phyloP scores from a whole-genome alignment of 2,797 vertebrate genomes.

The Onychomys leucogaster region DNA sequence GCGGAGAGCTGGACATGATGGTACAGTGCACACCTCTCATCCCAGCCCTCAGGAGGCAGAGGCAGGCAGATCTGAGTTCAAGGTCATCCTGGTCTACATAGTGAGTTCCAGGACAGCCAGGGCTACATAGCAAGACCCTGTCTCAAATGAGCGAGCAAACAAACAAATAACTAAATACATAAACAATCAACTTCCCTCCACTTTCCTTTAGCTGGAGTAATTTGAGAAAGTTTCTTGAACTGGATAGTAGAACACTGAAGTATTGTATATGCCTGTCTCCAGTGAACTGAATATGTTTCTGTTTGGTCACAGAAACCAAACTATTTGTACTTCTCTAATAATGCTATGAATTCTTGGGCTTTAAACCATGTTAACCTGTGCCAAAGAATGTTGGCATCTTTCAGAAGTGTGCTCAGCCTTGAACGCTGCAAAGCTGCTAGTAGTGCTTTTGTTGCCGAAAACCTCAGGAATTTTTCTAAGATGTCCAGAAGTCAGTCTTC shows the following conservation, averaged over 20 bases:
- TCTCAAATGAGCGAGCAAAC: background rate
- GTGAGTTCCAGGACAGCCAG: background rate
- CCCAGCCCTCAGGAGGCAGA: background rate
- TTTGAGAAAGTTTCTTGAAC: conserved; percentile 58
- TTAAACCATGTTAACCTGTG: conserved; percentile 20
- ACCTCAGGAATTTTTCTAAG: conserved; percentile 53
- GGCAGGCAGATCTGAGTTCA: background rate
- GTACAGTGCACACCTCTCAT: background rate
- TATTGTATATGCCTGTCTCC: background rate
- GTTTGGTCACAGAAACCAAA: conserved; percentile 23
- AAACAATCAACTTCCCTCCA: background rate
- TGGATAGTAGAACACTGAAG: background rate
- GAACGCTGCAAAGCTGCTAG: background rate
- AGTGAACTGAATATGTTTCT: conserved; percentile 36
- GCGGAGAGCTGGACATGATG: background rate
- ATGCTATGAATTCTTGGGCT: conserved; percentile 42
- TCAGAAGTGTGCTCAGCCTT: conserved; percentile 34
- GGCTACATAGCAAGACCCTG: background rate
- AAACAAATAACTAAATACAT: background rate
- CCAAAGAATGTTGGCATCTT: conserved; percentile 39
- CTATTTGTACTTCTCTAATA: conserved; percentile 15
- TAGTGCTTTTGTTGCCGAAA: conserved; percentile 21
- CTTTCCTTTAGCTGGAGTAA: conserved; percentile 40
- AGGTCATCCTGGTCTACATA: background rate
- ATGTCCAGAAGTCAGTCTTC: conserved; percentile 33